Conservation (phyloP, 2,888 invertebrate species). For the Abscondita cerata region DNA sequence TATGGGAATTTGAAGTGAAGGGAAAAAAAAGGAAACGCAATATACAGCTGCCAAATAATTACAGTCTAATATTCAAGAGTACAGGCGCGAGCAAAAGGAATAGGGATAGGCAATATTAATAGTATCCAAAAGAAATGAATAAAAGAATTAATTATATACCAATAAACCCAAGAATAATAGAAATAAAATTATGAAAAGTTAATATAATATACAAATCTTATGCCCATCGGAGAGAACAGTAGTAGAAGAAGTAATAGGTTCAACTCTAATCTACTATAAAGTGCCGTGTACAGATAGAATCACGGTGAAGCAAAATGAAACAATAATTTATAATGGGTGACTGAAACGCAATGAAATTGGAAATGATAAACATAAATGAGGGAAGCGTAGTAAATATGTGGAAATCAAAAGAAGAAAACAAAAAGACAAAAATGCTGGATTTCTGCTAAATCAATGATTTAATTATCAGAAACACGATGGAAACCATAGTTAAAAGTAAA, state of each 20-base stretch:
- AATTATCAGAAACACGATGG: not conserved
- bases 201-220: too few relatives aligned
- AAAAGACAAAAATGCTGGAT: not conserved
- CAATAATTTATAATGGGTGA: not conserved
- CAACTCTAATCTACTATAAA: too few relatives aligned
- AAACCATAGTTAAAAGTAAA: not conserved
- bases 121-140: too few relatives aligned
- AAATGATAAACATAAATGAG: slow-evolving; percentile 4
- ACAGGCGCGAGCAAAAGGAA: too few relatives aligned
- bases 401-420: not conserved
- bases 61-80: not conserved
- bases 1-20: too few relatives aligned
- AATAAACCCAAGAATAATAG: not conserved
- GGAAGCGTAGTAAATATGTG: not conserved
- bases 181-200: not conserved
- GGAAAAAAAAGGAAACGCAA: not conserved
- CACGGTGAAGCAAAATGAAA: not conserved
- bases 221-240: too few relatives aligned
- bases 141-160: not conserved
- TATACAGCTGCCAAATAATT: not conserved
- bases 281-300: not conserved
- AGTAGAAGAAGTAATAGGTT: too few relatives aligned
- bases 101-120: too few relatives aligned
- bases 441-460: not conserved
- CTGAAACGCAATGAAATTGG: not conserved